Conservation (phyloP, 2,888 invertebrate genomes). For the Melolontha melolontha region DNA sequence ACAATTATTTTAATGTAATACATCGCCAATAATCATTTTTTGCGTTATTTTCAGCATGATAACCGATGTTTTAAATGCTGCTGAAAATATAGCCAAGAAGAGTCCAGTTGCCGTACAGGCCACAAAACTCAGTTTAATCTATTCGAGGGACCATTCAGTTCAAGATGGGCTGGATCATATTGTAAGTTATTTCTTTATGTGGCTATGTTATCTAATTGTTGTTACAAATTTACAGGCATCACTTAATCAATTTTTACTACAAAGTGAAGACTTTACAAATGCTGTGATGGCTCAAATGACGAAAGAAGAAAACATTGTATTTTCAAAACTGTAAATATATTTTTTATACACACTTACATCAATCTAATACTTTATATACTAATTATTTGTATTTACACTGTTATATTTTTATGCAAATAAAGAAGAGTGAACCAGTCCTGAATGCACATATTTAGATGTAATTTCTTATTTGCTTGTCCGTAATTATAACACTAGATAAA, state of each 20-base stretch:
- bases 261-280: conserved; percentile 89
- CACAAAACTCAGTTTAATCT: conserved; percentile 86
- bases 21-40: neutral
- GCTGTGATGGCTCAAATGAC: conserved; percentile 81
- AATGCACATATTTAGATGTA: too few relatives aligned
- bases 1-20: neutral
- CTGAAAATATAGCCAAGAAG: conserved; percentile 84
- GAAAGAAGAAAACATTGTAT: conserved; percentile 78
- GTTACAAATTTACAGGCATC: conserved; percentile 72
- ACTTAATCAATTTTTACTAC: conserved; percentile 87
- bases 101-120: conserved; percentile 96
- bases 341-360: too few relatives aligned
- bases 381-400: neutral
- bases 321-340: conserved; percentile 72
- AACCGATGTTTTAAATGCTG: conserved; percentile 78
- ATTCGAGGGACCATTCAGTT: conserved; percentile 88
- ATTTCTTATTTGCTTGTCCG: too few relatives aligned
- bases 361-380: neutral
- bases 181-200: conserved; percentile 71
- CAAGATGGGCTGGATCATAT: conserved; percentile 91
- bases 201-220: neutral
- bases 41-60: conserved; percentile 70
- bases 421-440: too few relatives aligned
- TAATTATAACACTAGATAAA: too few relatives aligned
- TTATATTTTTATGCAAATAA: neutral